phyloP scores from a whole-genome alignment of 2,888 invertebrate species.

The Chloroclysta siterata region DNA sequence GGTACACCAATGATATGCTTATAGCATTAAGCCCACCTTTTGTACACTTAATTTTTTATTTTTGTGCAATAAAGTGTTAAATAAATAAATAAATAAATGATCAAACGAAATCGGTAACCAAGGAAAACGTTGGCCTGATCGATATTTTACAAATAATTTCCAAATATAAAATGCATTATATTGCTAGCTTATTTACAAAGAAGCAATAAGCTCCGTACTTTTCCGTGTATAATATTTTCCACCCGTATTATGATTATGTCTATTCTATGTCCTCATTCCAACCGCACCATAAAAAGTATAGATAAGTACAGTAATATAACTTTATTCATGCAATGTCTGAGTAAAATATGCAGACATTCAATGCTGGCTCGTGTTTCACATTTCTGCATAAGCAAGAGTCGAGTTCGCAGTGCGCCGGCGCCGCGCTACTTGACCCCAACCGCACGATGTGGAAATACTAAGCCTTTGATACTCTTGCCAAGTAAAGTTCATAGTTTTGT shows the following conservation, averaged over 20 bases:
- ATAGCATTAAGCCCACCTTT: too few relatives aligned
- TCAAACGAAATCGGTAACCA: too few relatives aligned
- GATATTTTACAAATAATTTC: too few relatives aligned
- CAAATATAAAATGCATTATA: too few relatives aligned
- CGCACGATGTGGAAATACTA: conserved; percentile 39
- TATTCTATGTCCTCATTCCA: conserved; percentile 13
- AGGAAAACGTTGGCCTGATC: too few relatives aligned
- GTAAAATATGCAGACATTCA: conserved; percentile 34
- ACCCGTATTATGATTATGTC: not conserved
- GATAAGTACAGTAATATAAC: conserved; percentile 9
- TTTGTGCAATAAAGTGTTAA: too few relatives aligned
- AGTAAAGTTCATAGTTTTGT: conserved; percentile 34
- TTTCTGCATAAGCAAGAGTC: conserved; percentile 40
- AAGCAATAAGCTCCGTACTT: too few relatives aligned
- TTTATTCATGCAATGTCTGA: conserved; percentile 17
- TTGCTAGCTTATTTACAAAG: too few relatives aligned
- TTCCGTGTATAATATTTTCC: not conserved
- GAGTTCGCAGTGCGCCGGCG: conserved; percentile 40
- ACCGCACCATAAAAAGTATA: conserved; percentile 11
- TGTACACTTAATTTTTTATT: too few relatives aligned
- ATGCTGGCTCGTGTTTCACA: conserved; percentile 39
- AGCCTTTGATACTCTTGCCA: conserved; percentile 26
- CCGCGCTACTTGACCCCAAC: conserved; percentile 42
- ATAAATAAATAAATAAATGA: too few relatives aligned
- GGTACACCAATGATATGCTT: too few relatives aligned